Evolutionary conservation across 64 coral and sea anemone genomes (phyloP).

Genomic region (Trachythela sp.): DNA sequence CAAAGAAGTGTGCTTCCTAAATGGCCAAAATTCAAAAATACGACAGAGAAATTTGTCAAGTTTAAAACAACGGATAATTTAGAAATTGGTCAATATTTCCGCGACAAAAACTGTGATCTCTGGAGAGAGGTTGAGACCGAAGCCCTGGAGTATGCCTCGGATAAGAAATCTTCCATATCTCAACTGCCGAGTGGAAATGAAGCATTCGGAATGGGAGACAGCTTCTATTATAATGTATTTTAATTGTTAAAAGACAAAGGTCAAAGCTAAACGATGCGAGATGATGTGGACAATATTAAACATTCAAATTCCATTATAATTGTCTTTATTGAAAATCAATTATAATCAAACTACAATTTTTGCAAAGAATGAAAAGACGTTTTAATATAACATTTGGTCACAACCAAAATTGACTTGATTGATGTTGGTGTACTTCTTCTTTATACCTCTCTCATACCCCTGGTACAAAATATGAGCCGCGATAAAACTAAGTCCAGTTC

Average conservation of each 20-base stretch:
- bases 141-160: background rate
- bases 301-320: background rate
- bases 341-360: no score
- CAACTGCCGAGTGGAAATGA: background rate
- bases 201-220: background rate
- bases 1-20: background rate
- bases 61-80: background rate
- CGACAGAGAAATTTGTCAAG: background rate
- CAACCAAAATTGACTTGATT: background rate
- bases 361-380: background rate
- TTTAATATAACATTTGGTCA: background rate
- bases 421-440: background rate
- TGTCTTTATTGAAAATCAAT: background rate
- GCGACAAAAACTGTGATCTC: background rate
- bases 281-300: background rate
- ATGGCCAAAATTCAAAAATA: background rate
- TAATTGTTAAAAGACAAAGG: background rate
- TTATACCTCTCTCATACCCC: background rate
- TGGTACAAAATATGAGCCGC: background rate
- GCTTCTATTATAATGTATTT: conserved; percentile 18
- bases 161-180: background rate
- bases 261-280: no score
- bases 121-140: conserved; percentile 4
- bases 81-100: background rate
- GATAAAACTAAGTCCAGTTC: background rate